A percentile compares a stretch with the other conserved stretches of the same genome.
These are phyloP conservation scores for Lydus trimaculatus DNA, from an alignment of 2,888 invertebrate genomes.

Conservation along the genomic window DNA sequence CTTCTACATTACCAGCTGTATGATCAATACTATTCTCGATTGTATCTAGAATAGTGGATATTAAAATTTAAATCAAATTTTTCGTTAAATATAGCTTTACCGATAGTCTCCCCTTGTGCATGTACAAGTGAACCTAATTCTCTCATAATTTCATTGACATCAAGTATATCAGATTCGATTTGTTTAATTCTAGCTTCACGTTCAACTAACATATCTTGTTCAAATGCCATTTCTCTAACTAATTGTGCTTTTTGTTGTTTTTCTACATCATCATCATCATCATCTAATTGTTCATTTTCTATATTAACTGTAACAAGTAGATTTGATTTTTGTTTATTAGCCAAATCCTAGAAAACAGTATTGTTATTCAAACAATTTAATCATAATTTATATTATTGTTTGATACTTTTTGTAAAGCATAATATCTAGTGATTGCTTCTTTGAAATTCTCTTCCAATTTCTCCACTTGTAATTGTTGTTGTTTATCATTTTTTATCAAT, in stretches of 20 bases:
- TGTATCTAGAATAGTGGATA: conserved; percentile 79
- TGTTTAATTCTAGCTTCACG: conserved; percentile 80
- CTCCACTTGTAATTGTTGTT: conserved; percentile 84
- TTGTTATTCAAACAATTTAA: background rate
- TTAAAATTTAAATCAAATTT: too few species aligned
- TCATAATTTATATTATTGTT: background rate
- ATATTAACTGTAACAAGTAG: conserved; percentile 59
- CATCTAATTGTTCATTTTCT: conserved; percentile 48
- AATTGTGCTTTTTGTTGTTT: conserved; percentile 58
- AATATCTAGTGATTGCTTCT: conserved; percentile 74
- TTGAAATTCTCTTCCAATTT: conserved; percentile 84
- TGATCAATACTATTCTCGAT: conserved; percentile 84
- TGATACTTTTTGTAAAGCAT: conserved; percentile 78
- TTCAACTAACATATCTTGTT: conserved; percentile 81
- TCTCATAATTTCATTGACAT: conserved; percentile 85
- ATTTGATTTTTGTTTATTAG: conserved; percentile 73
- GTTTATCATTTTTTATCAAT: conserved; percentile 76
- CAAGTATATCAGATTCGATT: conserved; percentile 83
- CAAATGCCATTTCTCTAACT: conserved; percentile 74
- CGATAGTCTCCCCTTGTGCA: conserved; percentile 75
- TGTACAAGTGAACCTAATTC: conserved; percentile 75
- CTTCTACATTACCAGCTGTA: conserved; percentile 76
- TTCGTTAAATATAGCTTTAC: conserved; percentile 59
- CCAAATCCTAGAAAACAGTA: conserved; percentile 64
- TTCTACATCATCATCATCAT: conserved; percentile 55